Percentiles rank a stretch among this genome's conserved stretches.
These are phyloP conservation scores for Atherinomorus stipes DNA, from an alignment of 2,113 vertebrate species.

Conservation along the genomic window DNA sequence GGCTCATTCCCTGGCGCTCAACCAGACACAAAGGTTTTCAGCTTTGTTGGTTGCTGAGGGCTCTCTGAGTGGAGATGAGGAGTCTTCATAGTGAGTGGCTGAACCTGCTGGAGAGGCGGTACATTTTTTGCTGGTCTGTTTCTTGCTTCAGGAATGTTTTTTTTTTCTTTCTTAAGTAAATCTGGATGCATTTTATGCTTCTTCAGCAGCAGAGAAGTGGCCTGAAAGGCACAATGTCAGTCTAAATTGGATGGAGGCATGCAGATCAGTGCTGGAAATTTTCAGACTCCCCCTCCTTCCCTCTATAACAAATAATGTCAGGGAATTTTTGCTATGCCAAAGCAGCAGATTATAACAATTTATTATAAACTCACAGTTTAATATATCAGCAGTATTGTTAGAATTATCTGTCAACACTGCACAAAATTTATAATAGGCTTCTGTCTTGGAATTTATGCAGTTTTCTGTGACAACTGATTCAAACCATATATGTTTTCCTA, in stretches of 20 bases:
- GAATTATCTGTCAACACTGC: too few species aligned
- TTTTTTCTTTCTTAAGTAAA: conserved; percentile 34
- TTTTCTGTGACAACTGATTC: neutral
- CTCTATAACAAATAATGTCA: conserved; percentile 14
- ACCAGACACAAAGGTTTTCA: conserved; percentile 49
- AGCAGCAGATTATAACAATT: neutral
- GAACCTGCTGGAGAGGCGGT: conserved; percentile 41
- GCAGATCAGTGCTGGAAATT: conserved; percentile 32
- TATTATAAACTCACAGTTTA: neutral
- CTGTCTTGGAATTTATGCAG: too few species aligned
- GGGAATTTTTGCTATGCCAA: neutral
- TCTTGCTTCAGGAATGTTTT: conserved; percentile 17
- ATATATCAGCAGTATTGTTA: neutral
- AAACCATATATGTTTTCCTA: conserved; percentile 12
- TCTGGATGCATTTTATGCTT: conserved; percentile 24
- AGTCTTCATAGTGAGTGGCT: conserved; percentile 39
- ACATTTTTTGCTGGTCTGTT: conserved; percentile 27
- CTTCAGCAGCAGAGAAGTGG: conserved; percentile 44
- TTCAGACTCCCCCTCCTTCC: conserved; percentile 2
- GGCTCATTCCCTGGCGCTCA: conserved; percentile 52
- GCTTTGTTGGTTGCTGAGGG: conserved; percentile 46
- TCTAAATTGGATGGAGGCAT: conserved; percentile 25
- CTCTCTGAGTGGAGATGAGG: conserved; percentile 40
- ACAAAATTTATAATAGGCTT: too few species aligned
- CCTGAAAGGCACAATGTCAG: conserved; percentile 31